Base-by-base conservation (phyloP, 2,888 invertebrate genomes). In the Tanaodytes sp. region DNA sequence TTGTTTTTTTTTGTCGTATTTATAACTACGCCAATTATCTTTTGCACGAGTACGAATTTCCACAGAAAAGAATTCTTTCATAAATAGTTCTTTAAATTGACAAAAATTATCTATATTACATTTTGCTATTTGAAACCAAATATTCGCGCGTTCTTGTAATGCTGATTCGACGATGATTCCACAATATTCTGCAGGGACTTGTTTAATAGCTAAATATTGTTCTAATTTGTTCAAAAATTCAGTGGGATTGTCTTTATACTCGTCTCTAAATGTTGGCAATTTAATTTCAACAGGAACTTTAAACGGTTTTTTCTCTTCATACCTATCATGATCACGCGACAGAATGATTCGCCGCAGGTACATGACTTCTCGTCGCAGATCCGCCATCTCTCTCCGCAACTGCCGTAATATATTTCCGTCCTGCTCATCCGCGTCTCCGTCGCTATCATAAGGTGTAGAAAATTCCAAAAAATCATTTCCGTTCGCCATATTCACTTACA, bases 1-100 rank as follows among this genome's bases (percentile, higher is more conserved):
- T 18, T 48, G 48, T 33, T 33, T n/a, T 23, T 5, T 8, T 23
- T 23, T 8, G 8, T 23, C 23, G 23, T 23, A 23, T 8, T 8
- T 23, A 23, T 8, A 23, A 8, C 23, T 48, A 33, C 33, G 33
- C 48, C 48, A 48, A 33, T 48, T 48, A 48, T 48, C 31, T 48
- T 48, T 48, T n/a, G 33, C 48, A 14, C 31, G 48, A n/a, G 48
- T 19, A 2, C 48, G 48, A 48, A 48, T 48, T 11, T 33, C 48
- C 3, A 48, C 33, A 5, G 33, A 48, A 48, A 48, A 33, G 33
- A 48, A 48, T 18, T 48, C 33, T 9, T 48, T 48, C 18, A 33
- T 19, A 19, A 48, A 48, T 18, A 8, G n/a, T 19, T 33, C 18
- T 48, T 48, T 46, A 46, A 46, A 46, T 31, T 46, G 46, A 6